Percentiles rank a stretch among this genome's conserved stretches.
phyloP scores from a whole-genome alignment of 2,113 vertebrate species.

The zebrafish (Danio rerio) region GRCz12tu NC_133191.1:36613501-36614000 shows the following conservation, averaged over 20 bases:
- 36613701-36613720: constrained; percentile 60
- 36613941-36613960: too few relatives aligned
- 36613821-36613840: background rate
- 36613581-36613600: constrained; percentile 81
- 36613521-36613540: too few relatives aligned
- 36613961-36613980: too few relatives aligned
- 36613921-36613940: too few relatives aligned
- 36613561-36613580: background rate
- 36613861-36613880: background rate
- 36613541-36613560: too few relatives aligned
- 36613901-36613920: too few relatives aligned
- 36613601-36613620: constrained; percentile 91
- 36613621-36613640: constrained; percentile 94
- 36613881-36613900: background rate
- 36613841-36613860: background rate
- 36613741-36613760: constrained; percentile 90
- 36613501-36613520: too few relatives aligned
- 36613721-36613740: constrained; percentile 82
- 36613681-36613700: background rate
- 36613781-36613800: constrained; percentile 79
- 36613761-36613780: constrained; percentile 85
- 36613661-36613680: constrained; percentile 67
- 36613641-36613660: constrained; percentile 75
- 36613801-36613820: background rate
- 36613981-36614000: too few relatives aligned